Evolutionary conservation across 2,113 vertebrate species (phyloP).

Genomic region (Gasterosteus aculeatus): DNA sequence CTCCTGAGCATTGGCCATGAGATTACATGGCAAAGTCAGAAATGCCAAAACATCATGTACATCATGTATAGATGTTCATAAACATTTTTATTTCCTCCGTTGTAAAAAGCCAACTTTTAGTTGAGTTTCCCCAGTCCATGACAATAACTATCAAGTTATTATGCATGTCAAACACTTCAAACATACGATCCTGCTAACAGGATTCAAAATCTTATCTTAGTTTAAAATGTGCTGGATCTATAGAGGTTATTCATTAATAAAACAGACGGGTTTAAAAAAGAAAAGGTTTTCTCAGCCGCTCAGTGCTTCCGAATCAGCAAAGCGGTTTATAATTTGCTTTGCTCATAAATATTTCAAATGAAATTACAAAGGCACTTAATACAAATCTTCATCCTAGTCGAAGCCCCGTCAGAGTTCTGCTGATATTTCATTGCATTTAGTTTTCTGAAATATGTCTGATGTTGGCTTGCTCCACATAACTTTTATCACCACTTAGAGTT

Average conservation of each 20-base stretch:
- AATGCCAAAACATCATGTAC: neutral
- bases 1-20: neutral
- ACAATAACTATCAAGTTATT: neutral
- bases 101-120: neutral
- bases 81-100: neutral
- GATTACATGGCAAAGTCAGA: neutral
- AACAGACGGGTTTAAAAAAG: slow-evolving; percentile 42
- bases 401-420: neutral
- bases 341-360: slow-evolving; percentile 70
- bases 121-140: neutral
- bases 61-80: neutral
- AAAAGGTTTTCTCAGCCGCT: slow-evolving; percentile 45
- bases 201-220: slow-evolving; percentile 30
- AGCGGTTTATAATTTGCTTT: slow-evolving; percentile 60
- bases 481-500: slow-evolving; percentile 45
- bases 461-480: slow-evolving; percentile 13
- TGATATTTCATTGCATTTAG: slow-evolving; percentile 26
- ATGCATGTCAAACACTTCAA: slow-evolving; percentile 23
- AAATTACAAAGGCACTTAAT: slow-evolving; percentile 28
- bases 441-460: slow-evolving; percentile 24
- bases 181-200: slow-evolving; percentile 13
- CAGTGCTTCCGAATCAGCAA: slow-evolving; percentile 39
- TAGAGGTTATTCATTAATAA: slow-evolving; percentile 46
- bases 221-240: slow-evolving; percentile 18
- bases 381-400: slow-evolving; percentile 33